A percentile compares a stretch with the other conserved stretches of the same genome.
These are phyloP conservation scores for Drosophila navojoa DNA, from an alignment of 1,140 invertebrate species.

Conservation along the genomic window DNA sequence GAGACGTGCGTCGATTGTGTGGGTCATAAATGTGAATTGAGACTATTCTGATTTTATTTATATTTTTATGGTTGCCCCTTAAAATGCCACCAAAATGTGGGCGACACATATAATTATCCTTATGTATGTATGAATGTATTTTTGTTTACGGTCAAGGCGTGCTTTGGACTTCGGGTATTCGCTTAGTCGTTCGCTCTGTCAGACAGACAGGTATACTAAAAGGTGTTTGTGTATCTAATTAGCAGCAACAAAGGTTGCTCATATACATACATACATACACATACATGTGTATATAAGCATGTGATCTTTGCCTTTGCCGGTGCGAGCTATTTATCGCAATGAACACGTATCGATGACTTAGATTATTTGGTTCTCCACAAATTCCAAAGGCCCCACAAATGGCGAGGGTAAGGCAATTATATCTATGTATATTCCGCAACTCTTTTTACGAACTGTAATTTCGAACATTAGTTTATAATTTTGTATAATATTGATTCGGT, in stretches of 20 bases:
- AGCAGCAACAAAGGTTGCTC: constrained; percentile 40
- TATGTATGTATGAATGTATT: not conserved
- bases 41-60: constrained; percentile 31
- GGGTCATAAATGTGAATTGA: constrained; percentile 1
- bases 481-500: constrained; percentile 5
- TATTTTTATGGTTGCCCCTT: not conserved
- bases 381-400: not conserved
- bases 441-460: not conserved
- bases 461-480: not conserved
- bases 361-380: not conserved
- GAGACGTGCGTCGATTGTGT: constrained; percentile 37
- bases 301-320: not conserved
- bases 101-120: not conserved
- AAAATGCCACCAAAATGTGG: not conserved
- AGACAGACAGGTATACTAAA: constrained; percentile 1
- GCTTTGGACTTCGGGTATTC: constrained; percentile 5
- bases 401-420: not conserved
- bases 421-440: not conserved
- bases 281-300: not conserved
- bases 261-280: constrained; percentile 1
- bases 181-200: not conserved
- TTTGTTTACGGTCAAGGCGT: not conserved
- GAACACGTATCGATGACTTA: constrained; percentile 29
- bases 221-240: constrained; percentile 49
- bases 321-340: constrained; percentile 13